phyloP scores from a whole-genome alignment of 2,797 vertebrate species.

The Fistularia commersonii region DNA sequence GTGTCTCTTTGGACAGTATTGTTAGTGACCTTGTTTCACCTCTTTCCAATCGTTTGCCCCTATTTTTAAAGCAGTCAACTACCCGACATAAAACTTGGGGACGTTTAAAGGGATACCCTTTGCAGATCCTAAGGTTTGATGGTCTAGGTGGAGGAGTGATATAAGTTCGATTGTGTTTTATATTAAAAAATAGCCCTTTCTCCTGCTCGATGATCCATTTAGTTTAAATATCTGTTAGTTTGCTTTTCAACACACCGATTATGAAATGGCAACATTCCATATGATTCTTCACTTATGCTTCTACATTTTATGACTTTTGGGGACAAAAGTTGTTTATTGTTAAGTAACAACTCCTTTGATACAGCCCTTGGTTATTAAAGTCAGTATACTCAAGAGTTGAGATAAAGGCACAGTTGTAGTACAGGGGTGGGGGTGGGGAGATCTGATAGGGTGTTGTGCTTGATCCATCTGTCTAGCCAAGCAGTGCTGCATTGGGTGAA shows the following conservation, averaged over 20 bases:
- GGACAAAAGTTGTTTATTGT: no score
- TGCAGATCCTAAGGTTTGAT: neutral
- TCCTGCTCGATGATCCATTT: no score
- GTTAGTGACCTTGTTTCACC: slow-evolving; percentile 25
- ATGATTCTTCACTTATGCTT: neutral
- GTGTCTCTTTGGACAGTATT: slow-evolving; percentile 15
- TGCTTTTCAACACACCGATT: no score
- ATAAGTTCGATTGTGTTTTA: no score
- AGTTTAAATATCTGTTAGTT: no score
- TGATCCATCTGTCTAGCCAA: slow-evolving; percentile 70
- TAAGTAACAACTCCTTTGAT: neutral
- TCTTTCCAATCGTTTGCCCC: neutral
- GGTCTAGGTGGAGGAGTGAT: no score
- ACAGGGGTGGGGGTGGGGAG: slow-evolving; percentile 55
- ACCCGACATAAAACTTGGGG: neutral
- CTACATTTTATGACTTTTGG: neutral
- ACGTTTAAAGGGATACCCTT: neutral
- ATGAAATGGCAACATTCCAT: no score
- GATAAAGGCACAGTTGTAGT: slow-evolving; percentile 31
- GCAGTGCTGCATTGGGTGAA: slow-evolving; percentile 42
- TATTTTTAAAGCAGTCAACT: slow-evolving; percentile 1
- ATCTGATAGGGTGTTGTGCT: slow-evolving; percentile 46
- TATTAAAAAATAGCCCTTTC: no score
- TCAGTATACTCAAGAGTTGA: slow-evolving; percentile 15
- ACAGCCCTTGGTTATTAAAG: slow-evolving; percentile 4